phyloP scores from a whole-genome alignment of 2,113 vertebrate species.

The Hypocryptadius cinnamomeus region DNA sequence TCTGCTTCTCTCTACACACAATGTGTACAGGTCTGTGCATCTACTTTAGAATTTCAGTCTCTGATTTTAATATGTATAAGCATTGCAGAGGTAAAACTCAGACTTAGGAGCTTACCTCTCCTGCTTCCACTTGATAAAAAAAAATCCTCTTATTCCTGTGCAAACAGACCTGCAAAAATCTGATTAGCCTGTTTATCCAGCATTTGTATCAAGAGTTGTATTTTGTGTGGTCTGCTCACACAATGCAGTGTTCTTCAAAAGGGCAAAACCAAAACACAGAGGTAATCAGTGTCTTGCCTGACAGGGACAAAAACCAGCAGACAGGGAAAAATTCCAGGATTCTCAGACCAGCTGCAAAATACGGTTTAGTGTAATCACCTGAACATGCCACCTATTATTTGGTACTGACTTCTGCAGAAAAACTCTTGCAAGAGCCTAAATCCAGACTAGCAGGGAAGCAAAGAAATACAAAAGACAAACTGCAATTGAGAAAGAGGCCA shows the following conservation, averaged over 20 bases:
- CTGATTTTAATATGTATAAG: background rate
- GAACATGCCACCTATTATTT: background rate
- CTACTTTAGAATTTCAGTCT: background rate
- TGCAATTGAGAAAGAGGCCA: background rate
- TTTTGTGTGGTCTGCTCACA: background rate
- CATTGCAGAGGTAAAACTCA: background rate
- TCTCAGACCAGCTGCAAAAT: background rate
- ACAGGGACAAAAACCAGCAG: background rate
- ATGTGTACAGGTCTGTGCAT: background rate
- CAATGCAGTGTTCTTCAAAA: background rate
- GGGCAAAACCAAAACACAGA: background rate
- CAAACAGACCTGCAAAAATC: background rate
- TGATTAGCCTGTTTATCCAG: background rate
- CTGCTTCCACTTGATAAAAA: background rate
- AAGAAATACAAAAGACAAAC: background rate
- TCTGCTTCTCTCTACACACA: background rate
- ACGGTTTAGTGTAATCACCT: background rate
- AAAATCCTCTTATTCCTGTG: background rate
- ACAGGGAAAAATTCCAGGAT: background rate
- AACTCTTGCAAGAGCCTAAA: background rate
- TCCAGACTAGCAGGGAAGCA: background rate
- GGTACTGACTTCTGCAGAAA: background rate
- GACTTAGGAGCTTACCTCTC: background rate
- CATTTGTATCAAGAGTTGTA: rapidly evolving
- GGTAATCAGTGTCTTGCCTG: background rate